A percentile compares a stretch with the other conserved stretches of the same genome.
Evolutionary conservation across 2,797 vertebrate genomes (phyloP).

Genomic region (Heliangelus exortis): DNA sequence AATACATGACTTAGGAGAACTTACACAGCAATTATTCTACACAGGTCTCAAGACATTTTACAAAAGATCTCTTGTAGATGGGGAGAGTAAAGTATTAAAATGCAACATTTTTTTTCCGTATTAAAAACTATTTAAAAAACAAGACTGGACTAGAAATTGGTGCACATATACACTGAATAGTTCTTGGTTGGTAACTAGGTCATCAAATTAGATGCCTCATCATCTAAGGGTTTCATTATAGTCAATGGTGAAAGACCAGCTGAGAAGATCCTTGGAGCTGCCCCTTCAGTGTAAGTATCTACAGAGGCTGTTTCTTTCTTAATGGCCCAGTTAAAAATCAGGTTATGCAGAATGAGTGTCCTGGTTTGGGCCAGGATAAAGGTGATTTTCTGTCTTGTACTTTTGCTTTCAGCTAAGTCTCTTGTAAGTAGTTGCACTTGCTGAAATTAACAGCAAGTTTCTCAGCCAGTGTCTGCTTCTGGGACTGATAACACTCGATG

Average conservation of each 20-base stretch:
- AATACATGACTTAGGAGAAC: background rate
- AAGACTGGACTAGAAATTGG: background rate
- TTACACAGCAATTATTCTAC: background rate
- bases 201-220: background rate
- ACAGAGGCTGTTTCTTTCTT: background rate
- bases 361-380: too few species aligned
- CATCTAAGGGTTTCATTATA: background rate
- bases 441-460: too few species aligned
- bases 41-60: conserved; percentile 10
- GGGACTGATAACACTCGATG: too few species aligned
- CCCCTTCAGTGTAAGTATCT: background rate
- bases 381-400: too few species aligned
- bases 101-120: background rate
- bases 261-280: background rate
- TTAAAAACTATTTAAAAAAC: conserved; percentile 2
- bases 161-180: background rate
- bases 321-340: background rate
- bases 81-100: background rate
- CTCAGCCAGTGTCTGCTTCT: too few species aligned
- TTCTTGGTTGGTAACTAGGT: background rate
- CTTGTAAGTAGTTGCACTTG: too few species aligned
- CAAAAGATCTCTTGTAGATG: background rate
- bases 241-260: background rate
- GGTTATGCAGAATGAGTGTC: background rate
- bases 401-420: too few species aligned